Evolutionary conservation across 2,888 invertebrate genomes (phyloP).

Genomic region (Drosophila phalerata): DNA sequence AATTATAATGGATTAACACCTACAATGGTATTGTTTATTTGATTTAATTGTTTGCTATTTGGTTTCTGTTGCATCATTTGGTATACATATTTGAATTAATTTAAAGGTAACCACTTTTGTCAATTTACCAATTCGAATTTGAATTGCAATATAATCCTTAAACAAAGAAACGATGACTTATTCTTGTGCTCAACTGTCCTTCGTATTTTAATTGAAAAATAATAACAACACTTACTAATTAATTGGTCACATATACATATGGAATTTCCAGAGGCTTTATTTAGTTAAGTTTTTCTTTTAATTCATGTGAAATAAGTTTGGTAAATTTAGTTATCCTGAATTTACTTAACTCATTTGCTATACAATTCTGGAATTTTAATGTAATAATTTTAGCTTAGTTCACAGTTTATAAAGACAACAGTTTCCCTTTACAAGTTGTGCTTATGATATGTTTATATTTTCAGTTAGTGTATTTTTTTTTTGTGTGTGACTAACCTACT

Average conservation of each 20-base stretch:
- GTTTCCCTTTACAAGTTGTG: not conserved
- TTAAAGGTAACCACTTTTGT: slow-evolving; percentile 15
- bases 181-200: slow-evolving; percentile 6
- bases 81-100: slow-evolving; percentile 34
- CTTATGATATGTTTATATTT: not conserved
- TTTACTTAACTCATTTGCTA: too few relatives aligned
- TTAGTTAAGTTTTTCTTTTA: not conserved
- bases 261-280: not conserved
- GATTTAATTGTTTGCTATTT: slow-evolving; percentile 12
- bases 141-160: slow-evolving; percentile 61
- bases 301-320: too few relatives aligned
- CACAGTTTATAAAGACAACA: not conserved
- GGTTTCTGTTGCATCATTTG: slow-evolving; percentile 22
- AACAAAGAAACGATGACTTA: slow-evolving; percentile 7
- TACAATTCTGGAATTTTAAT: too few relatives aligned
- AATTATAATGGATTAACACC: slow-evolving; percentile 67
- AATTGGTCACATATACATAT: not conserved
- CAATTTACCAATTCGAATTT: slow-evolving; percentile 41
- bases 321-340: too few relatives aligned
- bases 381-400: too few relatives aligned
- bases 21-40: slow-evolving; percentile 24
- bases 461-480: not conserved
- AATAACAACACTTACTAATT: slow-evolving; percentile 7
- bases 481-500: slow-evolving; percentile 28
- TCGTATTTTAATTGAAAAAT: slow-evolving; percentile 15